Evolutionary conservation across 1,140 invertebrate genomes (phyloP).

Genomic region (Plectrocnemia conspersa): DNA sequence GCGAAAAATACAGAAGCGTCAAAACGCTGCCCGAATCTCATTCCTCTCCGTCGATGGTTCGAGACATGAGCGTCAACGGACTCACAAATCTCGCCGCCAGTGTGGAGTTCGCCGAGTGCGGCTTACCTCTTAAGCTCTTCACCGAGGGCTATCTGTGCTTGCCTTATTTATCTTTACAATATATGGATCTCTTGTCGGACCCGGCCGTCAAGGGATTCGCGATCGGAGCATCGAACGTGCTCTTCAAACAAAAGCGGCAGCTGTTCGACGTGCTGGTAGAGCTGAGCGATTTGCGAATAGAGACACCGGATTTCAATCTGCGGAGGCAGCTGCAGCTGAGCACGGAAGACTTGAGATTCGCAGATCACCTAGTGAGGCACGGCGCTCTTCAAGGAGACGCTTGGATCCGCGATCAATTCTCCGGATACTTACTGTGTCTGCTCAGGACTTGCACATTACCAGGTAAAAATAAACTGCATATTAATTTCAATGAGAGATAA

Average conservation of each 20-base stretch:
- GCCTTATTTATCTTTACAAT: slow-evolving; percentile 93
- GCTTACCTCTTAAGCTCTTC: slow-evolving; percentile 84
- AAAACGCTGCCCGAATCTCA: slow-evolving; percentile 45
- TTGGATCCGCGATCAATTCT: slow-evolving; percentile 94
- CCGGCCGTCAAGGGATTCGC: slow-evolving; percentile 86
- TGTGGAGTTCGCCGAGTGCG: slow-evolving; percentile 69
- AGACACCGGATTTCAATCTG: slow-evolving; percentile 81
- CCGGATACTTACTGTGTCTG: slow-evolving; percentile 84
- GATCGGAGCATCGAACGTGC: slow-evolving; percentile 94
- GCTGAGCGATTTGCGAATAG: slow-evolving; percentile 82
- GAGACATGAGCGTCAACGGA: slow-evolving; percentile 52
- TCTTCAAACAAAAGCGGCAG: slow-evolving; percentile 94
- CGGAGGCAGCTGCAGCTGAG: slow-evolving; percentile 79
- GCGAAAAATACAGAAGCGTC: slow-evolving; percentile 48
- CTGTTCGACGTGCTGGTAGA: slow-evolving; percentile 90
- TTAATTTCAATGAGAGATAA: too few relatives aligned
- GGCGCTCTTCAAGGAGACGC: slow-evolving; percentile 76
- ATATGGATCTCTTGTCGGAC: slow-evolving; percentile 88
- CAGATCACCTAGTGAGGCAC: slow-evolving; percentile 86
- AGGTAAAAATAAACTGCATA: too few relatives aligned
- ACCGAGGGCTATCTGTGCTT: slow-evolving; percentile 91
- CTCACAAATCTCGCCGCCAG: slow-evolving; percentile 52
- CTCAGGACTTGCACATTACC: slow-evolving; percentile 74
- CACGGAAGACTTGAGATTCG: slow-evolving; percentile 93
- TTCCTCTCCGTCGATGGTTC: slow-evolving; percentile 48